phyloP scores from a whole-genome alignment of 2,797 vertebrate species.

The Basileuterus tristriatus region DNA sequence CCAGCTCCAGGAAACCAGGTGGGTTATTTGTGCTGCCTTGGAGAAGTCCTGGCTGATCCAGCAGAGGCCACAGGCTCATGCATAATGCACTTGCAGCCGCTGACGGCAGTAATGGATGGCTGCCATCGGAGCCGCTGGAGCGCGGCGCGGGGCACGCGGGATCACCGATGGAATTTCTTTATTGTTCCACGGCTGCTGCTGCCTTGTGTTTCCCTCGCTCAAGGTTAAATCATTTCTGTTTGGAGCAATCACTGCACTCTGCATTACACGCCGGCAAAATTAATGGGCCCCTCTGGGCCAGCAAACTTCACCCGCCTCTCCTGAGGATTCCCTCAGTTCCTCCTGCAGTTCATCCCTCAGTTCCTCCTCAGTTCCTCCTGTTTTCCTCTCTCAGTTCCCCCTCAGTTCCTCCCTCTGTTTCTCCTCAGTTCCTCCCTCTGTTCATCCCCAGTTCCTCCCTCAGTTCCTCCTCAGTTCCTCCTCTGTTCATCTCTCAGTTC shows the following conservation, averaged over 20 bases:
- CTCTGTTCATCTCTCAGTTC: not conserved
- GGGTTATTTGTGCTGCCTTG: not conserved
- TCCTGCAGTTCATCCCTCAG: not conserved
- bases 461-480: not conserved
- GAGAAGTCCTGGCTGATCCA: not conserved
- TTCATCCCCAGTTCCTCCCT: not conserved
- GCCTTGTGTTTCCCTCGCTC: conserved; percentile 19
- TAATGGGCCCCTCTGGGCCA: not conserved
- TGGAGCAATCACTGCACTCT: conserved; percentile 10
- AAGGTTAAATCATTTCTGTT: conserved; percentile 54
- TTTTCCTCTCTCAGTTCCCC: not conserved
- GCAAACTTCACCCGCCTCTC: not conserved
- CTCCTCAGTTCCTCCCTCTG: not conserved
- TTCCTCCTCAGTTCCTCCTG: too few species aligned
- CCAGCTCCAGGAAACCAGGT: not conserved
- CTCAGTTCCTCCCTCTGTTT: not conserved
- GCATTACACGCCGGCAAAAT: not conserved
- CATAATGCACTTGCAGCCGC: conserved; percentile 27
- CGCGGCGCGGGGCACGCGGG: not conserved
- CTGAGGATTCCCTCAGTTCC: not conserved
- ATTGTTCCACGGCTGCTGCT: conserved; percentile 21
- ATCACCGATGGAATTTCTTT: conserved; percentile 30
- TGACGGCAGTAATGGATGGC: not conserved
- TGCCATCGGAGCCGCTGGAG: conserved; percentile 22
- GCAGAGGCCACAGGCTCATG: not conserved